Base-by-base conservation (phyloP, 2,797 vertebrate genomes). In the Danio tinwini region DNA sequence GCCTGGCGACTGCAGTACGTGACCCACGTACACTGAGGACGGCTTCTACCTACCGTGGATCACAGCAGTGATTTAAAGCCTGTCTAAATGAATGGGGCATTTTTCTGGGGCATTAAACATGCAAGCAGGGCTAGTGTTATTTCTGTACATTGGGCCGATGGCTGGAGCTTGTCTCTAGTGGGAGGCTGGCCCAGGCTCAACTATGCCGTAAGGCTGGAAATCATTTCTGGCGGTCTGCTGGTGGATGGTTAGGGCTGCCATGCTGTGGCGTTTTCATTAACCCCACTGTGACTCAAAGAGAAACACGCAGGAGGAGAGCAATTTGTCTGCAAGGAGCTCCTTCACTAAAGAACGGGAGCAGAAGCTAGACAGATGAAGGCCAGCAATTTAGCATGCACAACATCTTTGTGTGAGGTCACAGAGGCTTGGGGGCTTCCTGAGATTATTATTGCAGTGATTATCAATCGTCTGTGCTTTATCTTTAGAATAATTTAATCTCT, bases 101-200 rank as follows among this genome's bases (percentile, higher is more conserved):
- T 81, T 85, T 84, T 80, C 77, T 75, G 74, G 4, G 55, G 80
- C 72, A 78, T 80, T 81, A 84, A 84, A 78, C 82, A 75, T 80
- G 59, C 70, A 52, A 83, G 82, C 50, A 68, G 53, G 49, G 61
- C 62, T 44, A 63, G n/a, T 58, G 53, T 85, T 87, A 81, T 88
- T 90, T 88, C 77, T 82, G 87, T 76, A 82, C 67, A 13, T 75
- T 72, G 75, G 55, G 81, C 81, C 68, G 50, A 55, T 82, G 70
- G 56, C 76, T 82, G 70, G 40, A 81, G 61, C 76, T 84, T 45
- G 78, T 71, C 64, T 78, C 84, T 79, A 80, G 74, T 73, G 87
- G 80, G 79, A 88, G 81, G 65, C 45, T 91, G 88, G 88, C 88
- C 74, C 21, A 6, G 16, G 8, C 74, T 88, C 88, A 92, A 85